Base-by-base conservation (phyloP, 1,140 invertebrate species). In the Anastrepha obliqua region DNA sequence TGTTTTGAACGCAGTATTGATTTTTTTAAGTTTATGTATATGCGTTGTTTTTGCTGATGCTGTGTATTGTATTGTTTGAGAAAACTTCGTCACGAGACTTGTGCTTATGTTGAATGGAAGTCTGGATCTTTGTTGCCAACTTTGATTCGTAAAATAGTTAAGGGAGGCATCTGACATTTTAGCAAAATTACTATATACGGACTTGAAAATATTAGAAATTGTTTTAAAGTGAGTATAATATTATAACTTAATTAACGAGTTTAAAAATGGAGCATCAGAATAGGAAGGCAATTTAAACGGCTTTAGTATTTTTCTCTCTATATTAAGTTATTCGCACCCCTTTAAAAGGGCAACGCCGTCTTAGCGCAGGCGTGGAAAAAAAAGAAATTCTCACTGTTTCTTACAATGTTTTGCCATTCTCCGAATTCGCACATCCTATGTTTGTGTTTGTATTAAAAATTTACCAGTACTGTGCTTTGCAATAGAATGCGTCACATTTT, bases 341-440 rank as follows among this genome's bases (percentile, higher is more conserved):
- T 29, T n/a, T 74, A 11, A 42, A n/a, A n/a, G 15, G 47, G n/a
- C 47, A 55, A 55, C 8, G 44, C 29, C 64, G 44, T 55, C 64
- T 11, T 20, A 81, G 74, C 74, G 74, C 74, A 81, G 51, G 74
- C 74, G 74, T 74, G 67, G 13, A 74, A 70, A 13, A 74, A 74
- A 78, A 51, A 11, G 13, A 81, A 81, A 20, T 81, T 20, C 47
- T 81, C 47, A 11, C 7, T 51, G 17, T 55, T 81, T 81, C 42
- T n/a, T 74, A 15, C 15, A 47, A 65, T 42, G 15, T 74, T 15
- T 2, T 74, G 67, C 17, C 44, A 29, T 81, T 81, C 44, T 55
- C 74, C 17, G 55, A 55, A 20, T 81, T 81, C 20, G 51, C 47
- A 58, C 74, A 81, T n/a, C 74, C 70, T 47, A n/a, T 55, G 51